Evolutionary conservation across 1,140 invertebrate genomes (phyloP), one percentile per base, ranked within the genome.

Genomic region (Panagrolaimus sp.): DNA sequence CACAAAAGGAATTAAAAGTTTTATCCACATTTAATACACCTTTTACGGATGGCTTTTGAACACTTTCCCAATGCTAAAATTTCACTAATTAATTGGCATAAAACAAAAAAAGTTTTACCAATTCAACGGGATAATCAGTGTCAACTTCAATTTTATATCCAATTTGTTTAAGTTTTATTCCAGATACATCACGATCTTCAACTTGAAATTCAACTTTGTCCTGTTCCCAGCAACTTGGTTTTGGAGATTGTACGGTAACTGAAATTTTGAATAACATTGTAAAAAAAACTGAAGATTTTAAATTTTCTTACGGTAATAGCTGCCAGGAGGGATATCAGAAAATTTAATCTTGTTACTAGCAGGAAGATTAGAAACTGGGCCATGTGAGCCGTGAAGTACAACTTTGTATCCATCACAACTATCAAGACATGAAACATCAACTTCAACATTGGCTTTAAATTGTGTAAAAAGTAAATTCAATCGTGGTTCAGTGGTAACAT

Each of bases 371-470:
- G 15, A 12, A 17, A 58, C 17, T 21, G 12, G 12, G 17, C 52
- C 52, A 26, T 58, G 9, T 10, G 21, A 21, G 17, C 8, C 28
- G 10, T 21, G 21, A 21, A 58, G 28, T 26, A 21, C 17, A 58
- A 58, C 52, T 26, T 58, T 28, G 17, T 58, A 58, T 58, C 52
- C 52, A 28, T 28, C 28, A 28, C 21, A 58, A 12, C 52, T 28
- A n/a, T 21, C 52, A 21, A 58, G 28, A 26, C 21, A 26, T 28
- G 21, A 10, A 28, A 58, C 17, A 21, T 10, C 21, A 58, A 58
- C 52, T 26, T 58, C 52, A 58, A 58, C 52, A 21, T 58, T 58
- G 1, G 52, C 52, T 21, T 58, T 58, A 28, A 58, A 58, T 58
- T 58, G 52, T n/a, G 52, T 58, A 28, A 58, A 58, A 4, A 58